Conservation (phyloP, 2,797 vertebrate genomes). For the Parambassis ranga region DNA sequence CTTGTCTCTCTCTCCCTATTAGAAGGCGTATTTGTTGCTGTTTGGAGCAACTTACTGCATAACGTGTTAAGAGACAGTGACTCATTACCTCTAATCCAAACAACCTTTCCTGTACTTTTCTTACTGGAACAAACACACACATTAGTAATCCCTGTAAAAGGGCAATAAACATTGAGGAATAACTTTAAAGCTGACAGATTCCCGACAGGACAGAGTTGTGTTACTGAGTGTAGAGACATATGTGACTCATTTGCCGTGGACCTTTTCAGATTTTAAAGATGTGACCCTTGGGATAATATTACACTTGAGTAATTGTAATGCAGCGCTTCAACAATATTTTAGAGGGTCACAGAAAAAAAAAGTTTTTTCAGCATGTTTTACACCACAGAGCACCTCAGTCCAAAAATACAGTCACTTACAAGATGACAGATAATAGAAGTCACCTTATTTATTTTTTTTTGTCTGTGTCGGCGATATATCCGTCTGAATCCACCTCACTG, state of each 20-base stretch:
- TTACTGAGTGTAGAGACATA: conserved; percentile 1
- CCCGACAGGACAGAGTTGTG: not conserved
- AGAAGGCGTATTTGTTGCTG: no score
- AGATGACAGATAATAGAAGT: no score
- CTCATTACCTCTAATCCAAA: not conserved
- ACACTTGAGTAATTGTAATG: not conserved
- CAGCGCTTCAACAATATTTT: not conserved
- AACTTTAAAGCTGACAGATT: not conserved
- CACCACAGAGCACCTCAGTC: no score
- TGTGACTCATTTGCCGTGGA: conserved; percentile 1
- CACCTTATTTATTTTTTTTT: no score
- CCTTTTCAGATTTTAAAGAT: conserved; percentile 7
- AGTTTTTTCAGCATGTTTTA: no score
- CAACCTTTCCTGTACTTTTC: not conserved
- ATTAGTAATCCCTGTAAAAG: conserved; percentile 10
- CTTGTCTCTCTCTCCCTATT: no score
- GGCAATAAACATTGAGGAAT: conserved; percentile 7
- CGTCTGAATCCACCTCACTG: no score
- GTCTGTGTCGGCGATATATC: no score
- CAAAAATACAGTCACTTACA: no score
- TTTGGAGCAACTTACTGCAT: not conserved
- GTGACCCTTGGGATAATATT: not conserved
- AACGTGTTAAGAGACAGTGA: not conserved
- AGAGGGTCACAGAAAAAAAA: no score
- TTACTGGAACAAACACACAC: conserved; percentile 2